Conservation (phyloP, 2,113 vertebrate genomes). For the Heptranchias perlo region DNA sequence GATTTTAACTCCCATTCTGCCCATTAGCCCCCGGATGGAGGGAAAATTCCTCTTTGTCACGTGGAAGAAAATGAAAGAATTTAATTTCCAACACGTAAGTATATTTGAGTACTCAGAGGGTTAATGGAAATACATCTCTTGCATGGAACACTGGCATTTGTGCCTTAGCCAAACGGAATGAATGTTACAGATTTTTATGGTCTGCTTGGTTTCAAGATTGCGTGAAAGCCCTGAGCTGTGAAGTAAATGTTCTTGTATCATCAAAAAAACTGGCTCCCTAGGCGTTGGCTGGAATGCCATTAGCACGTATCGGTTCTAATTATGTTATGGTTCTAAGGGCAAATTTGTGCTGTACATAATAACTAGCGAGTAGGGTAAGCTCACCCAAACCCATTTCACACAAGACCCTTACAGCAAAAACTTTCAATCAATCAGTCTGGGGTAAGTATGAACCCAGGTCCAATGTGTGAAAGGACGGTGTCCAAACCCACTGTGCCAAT, state of each 20-base stretch:
- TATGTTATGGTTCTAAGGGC: background rate
- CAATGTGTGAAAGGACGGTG: no score
- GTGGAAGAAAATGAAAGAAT: background rate
- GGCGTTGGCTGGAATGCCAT: background rate
- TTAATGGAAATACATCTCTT: background rate
- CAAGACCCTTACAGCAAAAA: no score
- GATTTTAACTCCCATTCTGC: background rate
- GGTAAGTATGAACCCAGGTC: no score
- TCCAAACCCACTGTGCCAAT: no score
- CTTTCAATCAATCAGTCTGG: no score
- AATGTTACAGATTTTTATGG: constrained; percentile 21
- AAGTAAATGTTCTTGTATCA: background rate
- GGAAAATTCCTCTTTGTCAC: background rate
- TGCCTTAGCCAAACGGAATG: background rate
- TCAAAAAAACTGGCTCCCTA: background rate
- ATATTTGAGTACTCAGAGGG: background rate
- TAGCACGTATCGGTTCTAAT: background rate
- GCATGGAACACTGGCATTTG: constrained; percentile 1
- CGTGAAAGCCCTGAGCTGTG: background rate
- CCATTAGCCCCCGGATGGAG: background rate
- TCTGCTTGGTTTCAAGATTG: constrained; percentile 27
- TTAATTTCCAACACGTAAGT: background rate
- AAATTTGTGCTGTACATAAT: background rate
- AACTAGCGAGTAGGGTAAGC: background rate
- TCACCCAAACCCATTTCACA: no score